These are phyloP conservation scores for Magallana gigas DNA, from an alignment of 1,140 invertebrate species.

Conservation along the genomic window DNA sequence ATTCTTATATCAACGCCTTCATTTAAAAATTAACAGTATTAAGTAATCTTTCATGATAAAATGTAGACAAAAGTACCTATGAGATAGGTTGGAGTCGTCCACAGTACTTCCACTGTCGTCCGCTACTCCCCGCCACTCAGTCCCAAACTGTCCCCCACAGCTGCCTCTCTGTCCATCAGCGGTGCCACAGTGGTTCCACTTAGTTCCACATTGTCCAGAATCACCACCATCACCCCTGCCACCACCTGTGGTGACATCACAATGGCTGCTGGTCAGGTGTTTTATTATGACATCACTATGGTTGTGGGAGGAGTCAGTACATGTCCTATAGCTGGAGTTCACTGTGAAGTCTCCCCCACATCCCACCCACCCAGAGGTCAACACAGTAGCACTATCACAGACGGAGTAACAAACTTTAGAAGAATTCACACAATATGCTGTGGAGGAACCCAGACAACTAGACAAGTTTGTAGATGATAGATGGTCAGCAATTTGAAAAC, in stretches of 20 bases:
- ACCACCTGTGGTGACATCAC: neutral
- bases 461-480: neutral
- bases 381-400: constrained; percentile 17
- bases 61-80: neutral
- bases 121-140: neutral
- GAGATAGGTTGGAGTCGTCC: neutral
- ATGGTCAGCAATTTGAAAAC: neutral
- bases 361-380: neutral
- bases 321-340: constrained; percentile 11
- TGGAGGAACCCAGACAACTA: neutral
- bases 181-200: neutral
- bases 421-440: neutral
- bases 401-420: neutral
- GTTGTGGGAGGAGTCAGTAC: constrained; percentile 25
- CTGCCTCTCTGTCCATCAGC: neutral
- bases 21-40: too few species aligned
- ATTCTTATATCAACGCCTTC: too few species aligned
- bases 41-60: too few species aligned
- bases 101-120: neutral
- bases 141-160: neutral
- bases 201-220: too few species aligned
- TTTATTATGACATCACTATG: constrained; percentile 24
- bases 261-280: neutral
- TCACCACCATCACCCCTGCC: too few species aligned
- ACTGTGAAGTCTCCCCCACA: constrained; percentile 3